Evolutionary conservation across 2,113 vertebrate species (phyloP).

Genomic region (Callocephalon fimbriatum): DNA sequence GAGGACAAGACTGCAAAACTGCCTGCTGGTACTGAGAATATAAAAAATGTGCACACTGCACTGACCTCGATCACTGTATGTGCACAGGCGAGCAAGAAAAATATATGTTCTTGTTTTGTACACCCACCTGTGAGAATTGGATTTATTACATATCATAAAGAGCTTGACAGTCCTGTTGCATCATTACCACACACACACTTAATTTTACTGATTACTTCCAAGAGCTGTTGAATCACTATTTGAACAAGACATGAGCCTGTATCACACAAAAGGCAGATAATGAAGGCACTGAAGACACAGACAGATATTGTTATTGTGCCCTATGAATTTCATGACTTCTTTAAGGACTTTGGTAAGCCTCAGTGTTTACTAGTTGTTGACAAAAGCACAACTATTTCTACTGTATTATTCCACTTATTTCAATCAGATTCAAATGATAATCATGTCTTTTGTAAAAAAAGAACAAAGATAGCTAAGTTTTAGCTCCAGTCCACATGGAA

Average conservation of each 20-base stretch:
- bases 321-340: not conserved
- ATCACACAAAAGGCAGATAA: not conserved
- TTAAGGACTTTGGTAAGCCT: not conserved
- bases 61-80: not conserved
- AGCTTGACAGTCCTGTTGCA: not conserved
- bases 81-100: not conserved
- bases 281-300: not conserved
- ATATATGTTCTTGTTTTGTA: not conserved
- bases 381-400: not conserved
- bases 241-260: not conserved
- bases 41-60: not conserved
- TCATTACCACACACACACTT: not conserved
- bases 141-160: slow-evolving; percentile 9
- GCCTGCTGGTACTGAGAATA: not conserved
- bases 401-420: not conserved
- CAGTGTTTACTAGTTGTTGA: not conserved
- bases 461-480: not conserved
- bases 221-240: not conserved
- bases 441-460: not conserved
- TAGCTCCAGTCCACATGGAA: not conserved
- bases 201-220: slow-evolving; percentile 19
- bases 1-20: not conserved
- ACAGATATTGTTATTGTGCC: not conserved
- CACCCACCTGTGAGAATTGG: not conserved
- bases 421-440: not conserved